Evolutionary conservation across 2,113 vertebrate species (phyloP).

Genomic region (Polyodon spathula): DNA sequence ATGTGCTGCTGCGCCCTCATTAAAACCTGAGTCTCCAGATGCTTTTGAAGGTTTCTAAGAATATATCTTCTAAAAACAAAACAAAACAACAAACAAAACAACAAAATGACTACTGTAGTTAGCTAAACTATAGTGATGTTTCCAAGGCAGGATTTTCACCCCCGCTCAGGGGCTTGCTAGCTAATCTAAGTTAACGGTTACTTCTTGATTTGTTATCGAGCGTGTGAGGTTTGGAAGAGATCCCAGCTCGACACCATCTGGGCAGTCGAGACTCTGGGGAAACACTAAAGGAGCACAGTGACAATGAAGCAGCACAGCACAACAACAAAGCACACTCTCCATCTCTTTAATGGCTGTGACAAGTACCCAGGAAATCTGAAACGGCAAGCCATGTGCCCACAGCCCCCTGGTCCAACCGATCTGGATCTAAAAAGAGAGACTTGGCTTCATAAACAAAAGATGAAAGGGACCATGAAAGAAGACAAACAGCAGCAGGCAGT

Average conservation of each 20-base stretch:
- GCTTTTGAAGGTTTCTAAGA: constrained; percentile 11
- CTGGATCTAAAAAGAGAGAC: constrained; percentile 7
- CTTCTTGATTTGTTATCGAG: constrained; percentile 15
- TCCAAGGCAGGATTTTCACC: constrained; percentile 5
- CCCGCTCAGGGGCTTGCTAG: not conserved
- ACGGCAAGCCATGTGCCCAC: not conserved
- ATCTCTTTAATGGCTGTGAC: constrained; percentile 33
- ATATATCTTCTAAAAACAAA: constrained; percentile 9
- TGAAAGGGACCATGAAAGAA: not conserved
- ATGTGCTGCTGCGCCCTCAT: not conserved
- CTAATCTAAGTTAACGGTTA: constrained; percentile 13
- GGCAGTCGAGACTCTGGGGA: constrained; percentile 25
- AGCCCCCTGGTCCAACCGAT: constrained; percentile 4
- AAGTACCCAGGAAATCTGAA: constrained; percentile 18
- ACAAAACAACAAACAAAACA: no score
- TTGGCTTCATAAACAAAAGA: not conserved
- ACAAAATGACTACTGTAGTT: not conserved
- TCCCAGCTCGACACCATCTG: constrained; percentile 44
- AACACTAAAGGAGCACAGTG: constrained; percentile 23
- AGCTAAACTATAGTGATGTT: not conserved
- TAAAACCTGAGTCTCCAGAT: constrained; percentile 11
- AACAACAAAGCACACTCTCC: constrained; percentile 34
- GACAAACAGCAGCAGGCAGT: not conserved
- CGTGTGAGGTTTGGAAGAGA: constrained; percentile 29
- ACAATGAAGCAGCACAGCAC: constrained; percentile 29